A percentile compares a stretch with the other conserved stretches of the same genome.
phyloP scores from a whole-genome alignment of 2,888 invertebrate species.

The Tipula vernalis region DNA sequence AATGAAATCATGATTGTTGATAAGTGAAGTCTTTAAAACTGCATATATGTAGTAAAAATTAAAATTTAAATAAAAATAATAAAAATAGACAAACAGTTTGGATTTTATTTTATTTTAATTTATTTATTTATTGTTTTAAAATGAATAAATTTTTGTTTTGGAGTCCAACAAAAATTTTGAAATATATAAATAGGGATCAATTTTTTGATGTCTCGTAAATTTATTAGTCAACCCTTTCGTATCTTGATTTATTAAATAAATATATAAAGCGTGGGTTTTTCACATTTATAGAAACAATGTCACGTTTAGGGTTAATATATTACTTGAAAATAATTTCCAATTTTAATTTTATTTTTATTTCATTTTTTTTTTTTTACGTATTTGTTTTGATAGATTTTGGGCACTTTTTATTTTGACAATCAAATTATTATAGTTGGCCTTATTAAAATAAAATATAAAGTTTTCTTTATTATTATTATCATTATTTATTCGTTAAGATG shows the following conservation, averaged over 20 bases:
- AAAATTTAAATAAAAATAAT: neutral
- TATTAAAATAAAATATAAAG: neutral
- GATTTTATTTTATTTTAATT: neutral
- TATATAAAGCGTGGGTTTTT: neutral
- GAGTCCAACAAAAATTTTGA: neutral
- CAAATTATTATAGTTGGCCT: neutral
- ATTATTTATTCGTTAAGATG: neutral
- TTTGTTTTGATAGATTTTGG: neutral
- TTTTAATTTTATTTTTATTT: neutral
- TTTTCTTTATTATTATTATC: neutral
- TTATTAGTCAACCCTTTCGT: neutral
- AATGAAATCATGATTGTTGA: constrained; percentile 4
- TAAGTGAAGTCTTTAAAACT: neutral
- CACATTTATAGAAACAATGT: neutral
- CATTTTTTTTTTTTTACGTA: neutral
- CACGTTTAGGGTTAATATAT: neutral
- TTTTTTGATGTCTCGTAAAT: neutral
- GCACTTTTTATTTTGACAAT: neutral
- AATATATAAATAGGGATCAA: neutral
- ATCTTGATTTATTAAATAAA: neutral
- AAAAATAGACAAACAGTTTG: neutral
- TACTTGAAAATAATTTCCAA: neutral
- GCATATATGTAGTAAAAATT: neutral
- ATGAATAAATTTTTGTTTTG: neutral
- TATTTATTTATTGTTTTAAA: neutral